Evolutionary conservation across 2,113 vertebrate species (phyloP).

Genomic region (Ginglymostoma cirratum): DNA sequence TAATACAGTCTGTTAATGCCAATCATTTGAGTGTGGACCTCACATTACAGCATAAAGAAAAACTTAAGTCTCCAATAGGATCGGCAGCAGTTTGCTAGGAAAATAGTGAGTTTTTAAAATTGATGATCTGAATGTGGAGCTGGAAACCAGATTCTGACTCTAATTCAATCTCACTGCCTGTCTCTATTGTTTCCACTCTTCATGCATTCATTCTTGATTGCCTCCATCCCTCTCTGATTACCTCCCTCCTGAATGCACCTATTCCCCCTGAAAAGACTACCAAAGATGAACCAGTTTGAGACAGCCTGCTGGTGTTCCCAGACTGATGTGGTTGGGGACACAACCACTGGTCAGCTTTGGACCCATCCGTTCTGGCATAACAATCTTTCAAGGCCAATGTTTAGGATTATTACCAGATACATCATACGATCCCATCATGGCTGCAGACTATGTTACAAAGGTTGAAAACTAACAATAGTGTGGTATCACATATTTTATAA

Average conservation of each 20-base stretch:
- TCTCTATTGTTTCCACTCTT: not conserved
- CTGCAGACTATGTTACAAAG: not conserved
- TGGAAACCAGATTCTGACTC: not conserved
- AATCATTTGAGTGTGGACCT: too few relatives aligned
- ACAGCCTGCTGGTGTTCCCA: not conserved
- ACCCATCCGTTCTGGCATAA: not conserved
- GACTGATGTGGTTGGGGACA: not conserved
- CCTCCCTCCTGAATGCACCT: not conserved
- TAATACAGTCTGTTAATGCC: too few relatives aligned
- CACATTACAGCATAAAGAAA: not conserved
- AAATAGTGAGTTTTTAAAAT: not conserved
- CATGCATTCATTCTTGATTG: not conserved
- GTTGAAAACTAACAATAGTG: not conserved
- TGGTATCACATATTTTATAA: not conserved
- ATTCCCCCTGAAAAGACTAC: not conserved
- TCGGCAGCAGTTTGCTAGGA: not conserved
- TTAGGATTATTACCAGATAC: not conserved
- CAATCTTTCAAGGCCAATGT: not conserved
- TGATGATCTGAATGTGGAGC: not conserved
- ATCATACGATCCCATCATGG: not conserved
- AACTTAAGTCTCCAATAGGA: not conserved
- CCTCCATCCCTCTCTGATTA: not conserved
- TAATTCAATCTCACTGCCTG: not conserved
- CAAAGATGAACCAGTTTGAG: not conserved
- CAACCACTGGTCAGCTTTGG: not conserved